These are phyloP conservation scores for Labia minor DNA, from an alignment of 2,888 invertebrate species.

Conservation along the genomic window DNA sequence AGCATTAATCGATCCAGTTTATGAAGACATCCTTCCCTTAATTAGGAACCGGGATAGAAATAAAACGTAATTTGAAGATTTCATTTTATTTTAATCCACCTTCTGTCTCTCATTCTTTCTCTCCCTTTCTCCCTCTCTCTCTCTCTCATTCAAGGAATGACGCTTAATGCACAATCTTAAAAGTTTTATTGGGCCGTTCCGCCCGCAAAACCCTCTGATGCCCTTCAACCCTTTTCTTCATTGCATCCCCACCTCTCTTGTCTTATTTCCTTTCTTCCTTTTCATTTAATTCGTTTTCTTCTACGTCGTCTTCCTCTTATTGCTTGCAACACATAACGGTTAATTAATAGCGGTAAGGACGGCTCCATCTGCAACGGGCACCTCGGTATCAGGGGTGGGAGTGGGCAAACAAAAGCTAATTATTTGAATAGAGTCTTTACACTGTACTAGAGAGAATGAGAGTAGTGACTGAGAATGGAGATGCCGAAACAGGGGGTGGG, in stretches of 20 bases:
- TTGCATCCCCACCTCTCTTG: too few species aligned
- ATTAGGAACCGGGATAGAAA: too few species aligned
- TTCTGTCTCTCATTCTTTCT: background rate
- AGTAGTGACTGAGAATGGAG: too few species aligned
- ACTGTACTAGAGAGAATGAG: background rate
- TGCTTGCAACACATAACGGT: background rate
- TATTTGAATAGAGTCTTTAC: slow-evolving; percentile 13
- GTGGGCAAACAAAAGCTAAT: background rate
- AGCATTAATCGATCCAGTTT: too few species aligned
- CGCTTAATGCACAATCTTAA: slow-evolving; percentile 13
- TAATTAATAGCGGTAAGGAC: background rate
- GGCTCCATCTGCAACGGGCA: background rate
- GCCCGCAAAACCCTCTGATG: background rate
- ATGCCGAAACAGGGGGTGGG: too few species aligned
- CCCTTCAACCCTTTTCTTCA: background rate
- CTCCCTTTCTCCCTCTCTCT: too few species aligned
- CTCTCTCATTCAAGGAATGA: background rate
- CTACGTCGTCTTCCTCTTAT: background rate
- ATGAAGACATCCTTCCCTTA: too few species aligned
- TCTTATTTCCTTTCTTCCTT: background rate
- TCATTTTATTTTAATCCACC: too few species aligned
- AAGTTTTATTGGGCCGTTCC: background rate
- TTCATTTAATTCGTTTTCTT: background rate
- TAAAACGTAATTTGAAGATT: too few species aligned
- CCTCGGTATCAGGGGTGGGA: too few species aligned